A percentile compares a stretch with the other conserved stretches of the same genome.
These are phyloP conservation scores for Odocoileus hemionus DNA, from an alignment of 2,113 vertebrate genomes.

Conservation along the genomic window DNA sequence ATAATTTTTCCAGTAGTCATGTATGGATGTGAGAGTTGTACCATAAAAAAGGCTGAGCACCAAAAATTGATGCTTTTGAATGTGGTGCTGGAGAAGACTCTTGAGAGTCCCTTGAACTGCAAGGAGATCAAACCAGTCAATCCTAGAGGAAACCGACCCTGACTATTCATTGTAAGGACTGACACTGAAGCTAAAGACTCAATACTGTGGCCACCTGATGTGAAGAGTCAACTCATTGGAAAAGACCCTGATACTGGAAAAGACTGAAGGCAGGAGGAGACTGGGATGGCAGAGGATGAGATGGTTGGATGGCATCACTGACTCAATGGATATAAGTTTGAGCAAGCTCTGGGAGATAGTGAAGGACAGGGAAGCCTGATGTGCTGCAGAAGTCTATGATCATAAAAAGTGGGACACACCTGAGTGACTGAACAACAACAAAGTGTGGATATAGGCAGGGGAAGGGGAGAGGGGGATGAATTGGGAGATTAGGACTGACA, in stretches of 20 bases:
- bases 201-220: background rate
- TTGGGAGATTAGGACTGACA: background rate
- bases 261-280: background rate
- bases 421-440: background rate
- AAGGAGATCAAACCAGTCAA: background rate
- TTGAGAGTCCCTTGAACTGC: background rate
- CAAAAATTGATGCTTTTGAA: background rate
- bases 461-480: background rate
- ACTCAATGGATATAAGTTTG: background rate
- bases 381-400: background rate
- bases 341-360: fast-evolving
- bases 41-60: background rate
- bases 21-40: background rate
- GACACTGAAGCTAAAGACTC: background rate
- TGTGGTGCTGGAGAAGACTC: background rate
- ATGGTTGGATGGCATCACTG: background rate
- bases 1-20: background rate
- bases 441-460: background rate
- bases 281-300: background rate
- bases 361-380: background rate
- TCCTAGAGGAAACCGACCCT: background rate
- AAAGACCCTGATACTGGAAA: background rate
- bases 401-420: background rate
- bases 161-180: background rate
- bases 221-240: background rate